Percentiles rank a stretch among this genome's conserved stretches.
phyloP scores from a whole-genome alignment of 1,140 invertebrate genomes.

The Antheraea mylitta region DNA sequence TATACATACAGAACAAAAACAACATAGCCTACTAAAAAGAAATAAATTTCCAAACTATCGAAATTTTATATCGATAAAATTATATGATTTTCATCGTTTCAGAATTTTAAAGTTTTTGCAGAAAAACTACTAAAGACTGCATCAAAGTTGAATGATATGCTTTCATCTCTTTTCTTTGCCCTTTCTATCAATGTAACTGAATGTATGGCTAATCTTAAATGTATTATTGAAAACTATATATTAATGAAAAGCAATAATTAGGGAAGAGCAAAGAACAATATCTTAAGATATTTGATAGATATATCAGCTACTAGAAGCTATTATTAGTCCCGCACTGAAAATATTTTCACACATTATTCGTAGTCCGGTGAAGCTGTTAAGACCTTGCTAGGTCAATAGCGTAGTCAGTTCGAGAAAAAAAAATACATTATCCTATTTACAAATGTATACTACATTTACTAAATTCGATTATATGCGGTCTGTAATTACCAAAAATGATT shows the following conservation, averaged over 20 bases:
- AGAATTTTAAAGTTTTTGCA: constrained; percentile 7
- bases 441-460: background rate
- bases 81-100: background rate
- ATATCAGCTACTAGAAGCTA: background rate
- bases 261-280: background rate
- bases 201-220: no score
- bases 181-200: no score
- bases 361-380: no score
- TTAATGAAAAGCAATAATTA: no score
- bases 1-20: no score
- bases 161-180: background rate
- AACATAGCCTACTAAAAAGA: background rate
- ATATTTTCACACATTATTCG: constrained; percentile 7
- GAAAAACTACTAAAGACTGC: constrained; percentile 34
- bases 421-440: background rate
- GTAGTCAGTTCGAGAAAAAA: no score
- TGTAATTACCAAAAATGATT: background rate
- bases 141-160: constrained; percentile 41
- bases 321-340: background rate
- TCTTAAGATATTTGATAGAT: background rate
- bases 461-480: background rate
- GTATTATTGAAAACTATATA: no score
- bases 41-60: background rate
- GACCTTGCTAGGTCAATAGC: no score
- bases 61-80: background rate